Base-by-base conservation (phyloP, 2,797 vertebrate genomes). In the Myotis daubentonii region DNA sequence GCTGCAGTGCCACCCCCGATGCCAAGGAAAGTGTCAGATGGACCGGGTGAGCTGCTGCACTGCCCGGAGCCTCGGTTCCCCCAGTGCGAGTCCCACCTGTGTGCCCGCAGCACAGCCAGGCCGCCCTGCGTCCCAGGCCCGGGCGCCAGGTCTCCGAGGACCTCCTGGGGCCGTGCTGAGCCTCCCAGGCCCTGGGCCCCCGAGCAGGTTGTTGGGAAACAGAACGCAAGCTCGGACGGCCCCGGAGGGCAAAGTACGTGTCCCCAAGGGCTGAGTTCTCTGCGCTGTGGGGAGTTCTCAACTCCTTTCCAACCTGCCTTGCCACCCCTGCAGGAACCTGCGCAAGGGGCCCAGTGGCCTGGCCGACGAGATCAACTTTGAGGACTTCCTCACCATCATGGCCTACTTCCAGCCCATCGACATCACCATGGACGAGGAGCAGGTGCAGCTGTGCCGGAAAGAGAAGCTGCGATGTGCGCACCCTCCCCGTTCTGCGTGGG, bases 371-470 rank as follows among this genome's bases (percentile, higher is more conserved):
- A 99, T 99, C 66, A 97, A 98, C 97, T 99, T 99, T 0, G 98
- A 99, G 95, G 99, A 99, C 97, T 99, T 99, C 97, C 97, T 99
- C 96, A 99, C 98, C 94, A 99, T 99, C 98, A 99, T 99, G 99
- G 99, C 99, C 76, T 98, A 99, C 98, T 99, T 99, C 98, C 98
- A 98, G 76, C 99, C 99, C 47, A 98, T 99, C 0, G 98, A 98
- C 81, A 96, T 98, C 94, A 97, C 97, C 95, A 98, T 98, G 82
- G 98, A 98, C 0, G 98, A 98, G 55, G 99, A 99, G 92, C 99
- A 99, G 89, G 98, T 96, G 86, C 96, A 98, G 80, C 97, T 44
- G 6, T 97, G 98, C 96, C 98, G 99, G 16, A 99, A 96, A 30
- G 98, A 99, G 95, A 99, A 99, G 82, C 98, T 99, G 62, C 98